Base-by-base conservation (phyloP, 2,888 invertebrate species). In the Tetheella fluctuosa region DNA sequence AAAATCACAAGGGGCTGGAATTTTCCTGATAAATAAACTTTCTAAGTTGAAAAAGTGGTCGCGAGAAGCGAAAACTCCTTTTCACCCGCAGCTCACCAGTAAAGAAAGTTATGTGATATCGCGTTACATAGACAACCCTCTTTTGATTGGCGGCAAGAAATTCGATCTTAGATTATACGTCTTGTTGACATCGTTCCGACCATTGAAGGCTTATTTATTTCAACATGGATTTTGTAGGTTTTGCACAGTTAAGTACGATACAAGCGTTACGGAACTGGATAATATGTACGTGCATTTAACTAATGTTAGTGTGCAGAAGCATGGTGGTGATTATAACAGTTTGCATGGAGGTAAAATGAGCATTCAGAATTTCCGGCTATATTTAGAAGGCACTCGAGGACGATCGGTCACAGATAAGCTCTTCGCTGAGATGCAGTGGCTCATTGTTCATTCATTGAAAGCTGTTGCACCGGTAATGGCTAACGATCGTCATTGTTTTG, bases 81-180 rank as follows among this genome's bases (percentile, higher is more conserved):
- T 98, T 80, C 97, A 97, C 87, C 97, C 97, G 1, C 97, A 97
- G 80, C 93, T 97, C 53, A 85, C 79, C 65, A 95, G 95, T 52
- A 98, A 98, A 85, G 98, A 98, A 88, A 96, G 97, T 68, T 99
- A 99, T 84, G 99, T 99, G n/a, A 99, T 99, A 84, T 98, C 98
- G 2, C 96, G 97, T 93, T 98, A 98, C 84, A 98, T 99, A 64
- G 98, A 98, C 78, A 98, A 98, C 91, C 99, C 99, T 1, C 91
- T 99, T 53, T 89, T 99, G 70, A 99, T 99, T 80, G 98, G 98
- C n/a, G 98, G 98, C 0, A 98, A 98, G 89, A 99, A 99, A 88
- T 99, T 99, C 86, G 99, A 99, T 91, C 94, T 99, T 54, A 95
- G 99, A 63, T 91, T 99, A 23, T 99, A 98, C 85, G 97, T 98